phyloP scores from a whole-genome alignment of 2,888 invertebrate species.

The Chelonus formosanus region DNA sequence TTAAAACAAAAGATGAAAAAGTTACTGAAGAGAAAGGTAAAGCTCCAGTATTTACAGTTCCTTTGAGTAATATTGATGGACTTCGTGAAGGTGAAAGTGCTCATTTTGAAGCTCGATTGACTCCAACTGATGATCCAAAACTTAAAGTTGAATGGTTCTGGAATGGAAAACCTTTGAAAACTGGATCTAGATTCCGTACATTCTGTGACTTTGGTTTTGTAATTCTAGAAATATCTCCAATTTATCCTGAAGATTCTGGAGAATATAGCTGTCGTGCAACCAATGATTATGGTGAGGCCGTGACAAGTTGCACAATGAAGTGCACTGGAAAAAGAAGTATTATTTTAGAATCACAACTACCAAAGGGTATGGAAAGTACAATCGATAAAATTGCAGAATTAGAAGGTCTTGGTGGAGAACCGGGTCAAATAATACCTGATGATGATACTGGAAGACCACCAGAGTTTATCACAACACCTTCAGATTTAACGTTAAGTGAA shows the following conservation, averaged over 20 bases:
- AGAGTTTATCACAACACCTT: constrained; percentile 87
- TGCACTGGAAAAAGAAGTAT: constrained; percentile 92
- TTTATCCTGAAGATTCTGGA: constrained; percentile 95
- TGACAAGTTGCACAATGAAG: constrained; percentile 88
- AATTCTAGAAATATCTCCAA: constrained; percentile 95
- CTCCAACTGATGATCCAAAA: constrained; percentile 90
- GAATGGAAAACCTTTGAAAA: constrained; percentile 88
- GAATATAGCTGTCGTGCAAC: constrained; percentile 89
- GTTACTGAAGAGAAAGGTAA: constrained; percentile 80
- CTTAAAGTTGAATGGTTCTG: constrained; percentile 94
- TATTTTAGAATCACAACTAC: constrained; percentile 89
- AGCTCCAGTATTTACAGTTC: constrained; percentile 90
- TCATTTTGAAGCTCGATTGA: constrained; percentile 89
- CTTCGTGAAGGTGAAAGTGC: constrained; percentile 90
- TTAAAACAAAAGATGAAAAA: constrained; percentile 78
- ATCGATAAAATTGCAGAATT: constrained; percentile 92
- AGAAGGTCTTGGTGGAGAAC: constrained; percentile 82
- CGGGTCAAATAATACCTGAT: constrained; percentile 75
- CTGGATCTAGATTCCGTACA: constrained; percentile 92
- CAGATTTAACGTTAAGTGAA: constrained; percentile 84
- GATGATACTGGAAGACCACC: constrained; percentile 88
- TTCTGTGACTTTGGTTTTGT: constrained; percentile 99
- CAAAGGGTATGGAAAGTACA: constrained; percentile 92
- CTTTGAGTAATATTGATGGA: constrained; percentile 85
- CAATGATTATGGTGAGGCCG: constrained; percentile 91